A percentile compares a stretch with the other conserved stretches of the same genome.
Evolutionary conservation across 2,888 invertebrate species (phyloP).

Genomic region (Ichneumoninae sp.): DNA sequence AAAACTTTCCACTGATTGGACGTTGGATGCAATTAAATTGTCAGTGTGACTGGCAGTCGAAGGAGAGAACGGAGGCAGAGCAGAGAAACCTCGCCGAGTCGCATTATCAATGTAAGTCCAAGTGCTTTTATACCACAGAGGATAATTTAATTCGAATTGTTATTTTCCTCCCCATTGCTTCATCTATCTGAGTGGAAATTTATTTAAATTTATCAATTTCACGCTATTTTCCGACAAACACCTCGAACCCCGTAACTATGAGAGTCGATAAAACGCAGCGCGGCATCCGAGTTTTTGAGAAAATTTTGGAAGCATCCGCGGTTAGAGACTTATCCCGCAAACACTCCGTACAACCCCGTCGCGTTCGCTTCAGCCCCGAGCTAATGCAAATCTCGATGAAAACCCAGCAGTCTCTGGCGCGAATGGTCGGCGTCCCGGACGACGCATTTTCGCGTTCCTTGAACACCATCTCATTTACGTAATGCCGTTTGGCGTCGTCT

Average conservation of each 20-base stretch:
- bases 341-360: constrained; percentile 7
- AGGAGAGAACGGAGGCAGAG: constrained; percentile 40
- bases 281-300: neutral
- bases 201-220: neutral
- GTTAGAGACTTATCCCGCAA: neutral
- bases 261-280: neutral
- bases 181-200: neutral
- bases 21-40: constrained; percentile 58
- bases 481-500: constrained; percentile 78
- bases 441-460: constrained; percentile 35
- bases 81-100: constrained; percentile 38
- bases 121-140: constrained; percentile 1
- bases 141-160: neutral
- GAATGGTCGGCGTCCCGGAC: constrained; percentile 16
- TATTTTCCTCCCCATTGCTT: neutral
- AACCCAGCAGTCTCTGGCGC: constrained; percentile 41
- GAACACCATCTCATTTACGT: constrained; percentile 78
- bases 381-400: constrained; percentile 38
- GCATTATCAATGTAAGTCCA: constrained; percentile 26
- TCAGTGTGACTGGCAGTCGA: constrained; percentile 52
- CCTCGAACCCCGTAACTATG: neutral
- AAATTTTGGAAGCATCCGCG: neutral
- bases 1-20: constrained; percentile 50
- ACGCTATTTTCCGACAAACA: neutral
- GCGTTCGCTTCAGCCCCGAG: constrained; percentile 1